A percentile compares a stretch with the other conserved stretches of the same genome.
Evolutionary conservation across 2,113 vertebrate species (phyloP).

Genomic region (Petromus typicus): DNA sequence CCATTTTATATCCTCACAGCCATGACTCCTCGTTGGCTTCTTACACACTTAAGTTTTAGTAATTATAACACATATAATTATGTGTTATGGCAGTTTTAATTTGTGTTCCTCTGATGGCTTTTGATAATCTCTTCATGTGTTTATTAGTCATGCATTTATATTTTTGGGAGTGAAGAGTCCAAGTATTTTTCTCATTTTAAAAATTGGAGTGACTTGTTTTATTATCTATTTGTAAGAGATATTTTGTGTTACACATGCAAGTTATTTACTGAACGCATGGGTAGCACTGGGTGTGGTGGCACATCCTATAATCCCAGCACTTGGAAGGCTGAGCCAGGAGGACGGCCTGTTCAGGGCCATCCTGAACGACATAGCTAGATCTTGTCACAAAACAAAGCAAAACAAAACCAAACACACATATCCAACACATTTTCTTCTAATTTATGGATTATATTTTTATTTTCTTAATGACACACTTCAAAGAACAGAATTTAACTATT

Average conservation of each 20-base stretch:
- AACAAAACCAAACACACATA: too few relatives aligned
- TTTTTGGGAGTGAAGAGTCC: background rate
- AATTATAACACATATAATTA: background rate
- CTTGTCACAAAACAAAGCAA: too few relatives aligned
- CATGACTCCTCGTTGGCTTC: background rate
- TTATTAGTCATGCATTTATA: background rate
- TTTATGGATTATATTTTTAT: background rate
- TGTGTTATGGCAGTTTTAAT: background rate
- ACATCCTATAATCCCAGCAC: too few relatives aligned
- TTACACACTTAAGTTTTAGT: background rate
- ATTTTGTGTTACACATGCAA: background rate
- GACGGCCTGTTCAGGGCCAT: too few relatives aligned
- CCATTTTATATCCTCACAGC: background rate
- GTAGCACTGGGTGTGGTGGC: too few relatives aligned
- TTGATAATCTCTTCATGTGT: constrained; percentile 5
- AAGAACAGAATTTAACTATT: background rate
- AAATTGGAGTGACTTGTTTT: background rate
- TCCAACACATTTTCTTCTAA: background rate
- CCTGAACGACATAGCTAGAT: too few relatives aligned
- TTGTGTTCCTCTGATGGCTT: background rate
- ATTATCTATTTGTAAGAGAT: background rate
- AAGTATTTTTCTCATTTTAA: constrained; percentile 15
- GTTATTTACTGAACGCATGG: background rate
- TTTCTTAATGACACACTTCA: constrained; percentile 1
- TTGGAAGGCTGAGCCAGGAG: too few relatives aligned